Evolutionary conservation across 1,140 invertebrate genomes (phyloP).

Genomic region (Physella acuta): DNA sequence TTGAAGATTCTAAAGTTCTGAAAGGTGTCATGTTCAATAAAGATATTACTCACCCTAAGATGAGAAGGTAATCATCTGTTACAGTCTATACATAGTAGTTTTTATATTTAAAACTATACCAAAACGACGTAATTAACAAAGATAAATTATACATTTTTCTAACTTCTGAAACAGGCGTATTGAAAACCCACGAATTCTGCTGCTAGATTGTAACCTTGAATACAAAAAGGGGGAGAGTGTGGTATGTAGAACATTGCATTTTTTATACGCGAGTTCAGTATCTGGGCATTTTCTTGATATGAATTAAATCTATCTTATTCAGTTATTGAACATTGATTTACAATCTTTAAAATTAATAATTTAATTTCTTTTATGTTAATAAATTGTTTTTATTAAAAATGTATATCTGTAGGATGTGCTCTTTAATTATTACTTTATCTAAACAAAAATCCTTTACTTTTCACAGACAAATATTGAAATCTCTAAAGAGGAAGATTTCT

Average conservation of each 20-base stretch:
- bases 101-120: neutral
- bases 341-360: no score
- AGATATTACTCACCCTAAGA: slow-evolving; percentile 97
- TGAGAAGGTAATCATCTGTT: slow-evolving; percentile 77
- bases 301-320: no score
- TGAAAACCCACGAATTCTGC: slow-evolving; percentile 91
- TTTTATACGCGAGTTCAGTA: neutral
- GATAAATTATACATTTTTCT: neutral
- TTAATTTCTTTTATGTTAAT: no score
- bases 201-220: slow-evolving; percentile 94
- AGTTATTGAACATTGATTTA: no score
- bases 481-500: slow-evolving; percentile 92
- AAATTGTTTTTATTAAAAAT: no score
- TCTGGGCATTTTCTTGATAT: no score
- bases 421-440: neutral
- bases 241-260: slow-evolving; percentile 44
- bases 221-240: slow-evolving; percentile 99
- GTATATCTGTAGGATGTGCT: no score
- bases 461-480: slow-evolving; percentile 93
- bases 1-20: slow-evolving; percentile 93
- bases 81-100: neutral
- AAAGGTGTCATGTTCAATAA: slow-evolving; percentile 98
- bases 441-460: slow-evolving; percentile 20
- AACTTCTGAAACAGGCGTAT: slow-evolving; percentile 69
- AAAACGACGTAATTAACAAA: no score